A percentile compares a stretch with the other conserved stretches of the same genome.
phyloP scores from a whole-genome alignment of 92 coral and sea anemone species.

The Bergia sp. region DNA sequence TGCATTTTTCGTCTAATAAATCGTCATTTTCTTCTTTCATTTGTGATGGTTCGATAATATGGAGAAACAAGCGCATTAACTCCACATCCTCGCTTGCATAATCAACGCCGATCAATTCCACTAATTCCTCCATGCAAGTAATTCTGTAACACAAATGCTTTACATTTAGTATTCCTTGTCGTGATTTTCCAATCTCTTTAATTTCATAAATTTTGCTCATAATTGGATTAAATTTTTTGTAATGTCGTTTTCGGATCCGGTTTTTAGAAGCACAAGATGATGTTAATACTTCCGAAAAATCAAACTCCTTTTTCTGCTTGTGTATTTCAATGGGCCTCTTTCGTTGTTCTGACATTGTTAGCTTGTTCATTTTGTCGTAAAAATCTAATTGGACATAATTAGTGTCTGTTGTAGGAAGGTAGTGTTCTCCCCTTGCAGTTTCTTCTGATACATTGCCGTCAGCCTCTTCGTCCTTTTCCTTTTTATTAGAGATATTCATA shows the following conservation, averaged over 20 bases:
- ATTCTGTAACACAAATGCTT: conserved; percentile 23
- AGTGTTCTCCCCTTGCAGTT: neutral
- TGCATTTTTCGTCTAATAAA: neutral
- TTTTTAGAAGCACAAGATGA: neutral
- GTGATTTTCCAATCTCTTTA: neutral
- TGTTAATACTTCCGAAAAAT: neutral
- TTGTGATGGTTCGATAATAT: neutral
- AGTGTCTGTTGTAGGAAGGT: neutral
- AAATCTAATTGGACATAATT: neutral
- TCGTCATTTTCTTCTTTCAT: neutral
- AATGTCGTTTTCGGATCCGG: neutral
- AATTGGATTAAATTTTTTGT: neutral
- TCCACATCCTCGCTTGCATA: conserved; percentile 22
- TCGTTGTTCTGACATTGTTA: conserved; percentile 26
- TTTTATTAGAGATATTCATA: neutral
- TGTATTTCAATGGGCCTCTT: conserved; percentile 33
- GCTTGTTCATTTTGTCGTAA: neutral
- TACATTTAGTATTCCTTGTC: neutral
- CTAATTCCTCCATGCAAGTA: neutral
- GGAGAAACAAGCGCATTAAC: neutral
- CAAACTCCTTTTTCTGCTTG: neutral
- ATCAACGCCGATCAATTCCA: conserved; percentile 16
- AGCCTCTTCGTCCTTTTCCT: neutral
- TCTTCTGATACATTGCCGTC: neutral
- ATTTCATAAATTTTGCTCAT: conserved; percentile 18